These are phyloP conservation scores for Sebastes matsubarae DNA, from an alignment of 2,797 vertebrate species.

Conservation along the genomic window DNA sequence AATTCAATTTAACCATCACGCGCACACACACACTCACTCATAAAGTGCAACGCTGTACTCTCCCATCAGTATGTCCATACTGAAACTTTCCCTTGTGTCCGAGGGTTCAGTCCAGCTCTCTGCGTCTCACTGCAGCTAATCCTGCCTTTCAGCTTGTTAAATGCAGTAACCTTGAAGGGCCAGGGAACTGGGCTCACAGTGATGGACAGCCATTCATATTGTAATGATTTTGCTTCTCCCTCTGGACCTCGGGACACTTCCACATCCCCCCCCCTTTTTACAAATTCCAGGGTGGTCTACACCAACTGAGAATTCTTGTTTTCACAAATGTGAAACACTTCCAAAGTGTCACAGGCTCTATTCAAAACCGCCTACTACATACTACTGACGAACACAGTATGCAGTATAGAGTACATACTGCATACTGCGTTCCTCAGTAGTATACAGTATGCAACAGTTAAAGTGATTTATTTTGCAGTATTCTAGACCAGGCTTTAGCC, in stretches of 20 bases:
- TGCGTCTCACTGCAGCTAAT: conserved; percentile 67
- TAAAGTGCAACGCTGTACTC: neutral
- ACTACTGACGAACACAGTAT: too few relatives aligned
- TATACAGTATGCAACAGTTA: too few relatives aligned
- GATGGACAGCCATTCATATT: conserved; percentile 71
- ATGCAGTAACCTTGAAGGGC: conserved; percentile 61
- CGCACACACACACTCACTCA: too few relatives aligned
- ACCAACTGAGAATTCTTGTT: conserved; percentile 11
- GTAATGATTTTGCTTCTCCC: conserved; percentile 54
- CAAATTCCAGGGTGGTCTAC: conserved; percentile 37
- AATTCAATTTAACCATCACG: neutral
- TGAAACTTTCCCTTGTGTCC: neutral
- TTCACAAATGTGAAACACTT: neutral
- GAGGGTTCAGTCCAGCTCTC: conserved; percentile 47
- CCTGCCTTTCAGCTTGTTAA: conserved; percentile 66
- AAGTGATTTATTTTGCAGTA: too few relatives aligned
- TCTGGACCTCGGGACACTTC: conserved; percentile 8
- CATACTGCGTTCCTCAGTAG: too few relatives aligned
- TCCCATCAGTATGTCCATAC: neutral
- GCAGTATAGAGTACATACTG: too few relatives aligned
- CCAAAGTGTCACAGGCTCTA: too few relatives aligned
- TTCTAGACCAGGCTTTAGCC: too few relatives aligned
- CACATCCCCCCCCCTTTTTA: conserved; percentile 5
- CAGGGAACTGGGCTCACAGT: conserved; percentile 33
- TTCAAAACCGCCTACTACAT: too few relatives aligned